Evolutionary conservation across 2,888 invertebrate genomes (phyloP).

Genomic region (Patella pellucida): DNA sequence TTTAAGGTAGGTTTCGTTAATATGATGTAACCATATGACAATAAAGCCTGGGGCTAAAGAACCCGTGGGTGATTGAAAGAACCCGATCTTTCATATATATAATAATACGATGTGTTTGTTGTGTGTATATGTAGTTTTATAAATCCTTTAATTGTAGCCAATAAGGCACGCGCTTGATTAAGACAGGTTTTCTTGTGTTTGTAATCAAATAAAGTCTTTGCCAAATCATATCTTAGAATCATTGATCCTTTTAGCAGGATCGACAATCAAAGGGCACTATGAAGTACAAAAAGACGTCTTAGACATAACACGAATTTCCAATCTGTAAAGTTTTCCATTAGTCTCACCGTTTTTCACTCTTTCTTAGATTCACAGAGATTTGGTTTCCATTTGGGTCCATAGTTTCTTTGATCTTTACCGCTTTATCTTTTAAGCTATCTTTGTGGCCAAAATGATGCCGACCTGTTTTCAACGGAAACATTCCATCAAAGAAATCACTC

Average conservation of each 20-base stretch:
- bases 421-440: constrained; percentile 7
- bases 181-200: constrained; percentile 4
- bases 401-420: constrained; percentile 2
- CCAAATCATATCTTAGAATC: constrained; percentile 7
- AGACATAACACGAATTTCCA: constrained; percentile 7
- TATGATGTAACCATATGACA: no score
- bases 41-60: no score
- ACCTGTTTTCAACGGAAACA: constrained; percentile 7
- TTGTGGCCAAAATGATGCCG: constrained; percentile 9
- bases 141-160: neutral
- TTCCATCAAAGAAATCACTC: constrained; percentile 5
- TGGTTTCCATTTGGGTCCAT: constrained; percentile 12
- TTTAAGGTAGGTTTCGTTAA: no score
- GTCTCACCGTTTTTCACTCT: neutral
- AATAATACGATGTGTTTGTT: no score
- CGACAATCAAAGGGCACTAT: constrained; percentile 5
- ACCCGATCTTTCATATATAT: no score
- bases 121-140: no score
- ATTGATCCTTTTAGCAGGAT: constrained; percentile 7
- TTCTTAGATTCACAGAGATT: constrained; percentile 5
- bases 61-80: no score
- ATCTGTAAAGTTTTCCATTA: constrained; percentile 9
- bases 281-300: constrained; percentile 7
- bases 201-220: constrained; percentile 7
- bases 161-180: constrained; percentile 5